Base-by-base conservation (phyloP, 2,113 vertebrate genomes). In the Lichenostomus cassidix region DNA sequence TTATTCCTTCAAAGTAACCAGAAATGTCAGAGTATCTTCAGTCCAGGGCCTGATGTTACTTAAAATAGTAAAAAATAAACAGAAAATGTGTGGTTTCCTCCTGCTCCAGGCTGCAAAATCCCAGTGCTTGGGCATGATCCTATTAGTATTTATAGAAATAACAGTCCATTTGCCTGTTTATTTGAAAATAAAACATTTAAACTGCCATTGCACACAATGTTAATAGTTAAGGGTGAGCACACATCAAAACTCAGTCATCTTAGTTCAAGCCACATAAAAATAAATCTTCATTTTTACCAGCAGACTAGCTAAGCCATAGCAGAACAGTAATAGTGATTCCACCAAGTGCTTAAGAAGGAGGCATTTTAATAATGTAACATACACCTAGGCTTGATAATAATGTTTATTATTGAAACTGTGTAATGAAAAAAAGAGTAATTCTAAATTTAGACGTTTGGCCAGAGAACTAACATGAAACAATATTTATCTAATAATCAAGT, bases 21-120 rank as follows among this genome's bases (percentile, higher is more conserved):
- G 68, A 89, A 96, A 81, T 83, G 69, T 86, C 85, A 75, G 75
- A 90, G 55, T 90, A 82, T 83, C 62, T 90, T 89, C 62, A 87
- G 47, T 47, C 53, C 69, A 31, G 42, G 35, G 16, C 55, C 60
- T 42, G 46, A 46, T 44, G 55, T 81, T 91, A 76, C 86, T 94
- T 92, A 85, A 95, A 94, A 90, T 92, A 95, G 94, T 83, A 49
- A 89, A 88, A 95, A 97, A 94, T 80, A 93, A 97, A 94, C 76
- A 97, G 84, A 92, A 85, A 89, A 91, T 39, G 10, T 86, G 41
- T 89, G 92, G 85, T 94, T 95, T 92, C 86, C 80, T 87, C 60
- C 73, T 85, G 83, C 75, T 90, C 58, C 80, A 60, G 77, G 90
- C 74, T 77, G 76, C 94, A 95, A 96, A 95, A 90, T 84, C 77